Conservation (phyloP, 2,888 invertebrate species). For the Mylabris sibirica region DNA sequence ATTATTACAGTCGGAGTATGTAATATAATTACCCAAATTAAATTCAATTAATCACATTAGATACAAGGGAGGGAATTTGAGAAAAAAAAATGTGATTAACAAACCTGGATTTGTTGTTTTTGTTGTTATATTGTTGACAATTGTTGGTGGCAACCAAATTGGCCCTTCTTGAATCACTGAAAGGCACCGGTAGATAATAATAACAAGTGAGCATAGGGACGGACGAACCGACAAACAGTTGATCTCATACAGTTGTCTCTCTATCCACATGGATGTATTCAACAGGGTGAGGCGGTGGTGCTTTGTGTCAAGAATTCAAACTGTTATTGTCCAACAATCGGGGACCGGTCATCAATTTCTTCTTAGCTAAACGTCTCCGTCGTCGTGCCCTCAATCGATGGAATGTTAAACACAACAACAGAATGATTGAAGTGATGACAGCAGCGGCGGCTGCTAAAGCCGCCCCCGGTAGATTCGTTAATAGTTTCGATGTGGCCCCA, state of each 20-base stretch:
- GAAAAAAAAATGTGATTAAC: neutral
- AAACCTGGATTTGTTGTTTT: neutral
- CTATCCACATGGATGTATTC: constrained; percentile 93
- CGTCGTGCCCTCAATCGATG: constrained; percentile 66
- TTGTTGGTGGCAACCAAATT: constrained; percentile 21
- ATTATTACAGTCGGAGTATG: neutral
- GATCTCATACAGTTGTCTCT: constrained; percentile 87
- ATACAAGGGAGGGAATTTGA: neutral
- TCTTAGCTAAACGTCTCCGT: constrained; percentile 63
- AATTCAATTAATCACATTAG: neutral
- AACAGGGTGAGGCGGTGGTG: constrained; percentile 82
- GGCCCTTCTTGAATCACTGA: constrained; percentile 49
- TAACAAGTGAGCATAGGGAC: constrained; percentile 60
- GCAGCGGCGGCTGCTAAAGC: constrained; percentile 68
- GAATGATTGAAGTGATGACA: constrained; percentile 65
- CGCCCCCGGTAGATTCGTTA: constrained; percentile 65
- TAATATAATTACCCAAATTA: neutral
- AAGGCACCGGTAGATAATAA: constrained; percentile 61
- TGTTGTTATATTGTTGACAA: neutral
- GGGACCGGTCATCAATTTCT: constrained; percentile 66
- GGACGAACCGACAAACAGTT: constrained; percentile 55
- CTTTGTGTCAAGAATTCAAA: constrained; percentile 85
- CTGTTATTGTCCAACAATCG: constrained; percentile 72
- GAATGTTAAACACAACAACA: constrained; percentile 68
- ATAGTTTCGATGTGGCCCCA: constrained; percentile 65